Conservation (phyloP, 2,888 invertebrate species). For the Andrena fulva region DNA sequence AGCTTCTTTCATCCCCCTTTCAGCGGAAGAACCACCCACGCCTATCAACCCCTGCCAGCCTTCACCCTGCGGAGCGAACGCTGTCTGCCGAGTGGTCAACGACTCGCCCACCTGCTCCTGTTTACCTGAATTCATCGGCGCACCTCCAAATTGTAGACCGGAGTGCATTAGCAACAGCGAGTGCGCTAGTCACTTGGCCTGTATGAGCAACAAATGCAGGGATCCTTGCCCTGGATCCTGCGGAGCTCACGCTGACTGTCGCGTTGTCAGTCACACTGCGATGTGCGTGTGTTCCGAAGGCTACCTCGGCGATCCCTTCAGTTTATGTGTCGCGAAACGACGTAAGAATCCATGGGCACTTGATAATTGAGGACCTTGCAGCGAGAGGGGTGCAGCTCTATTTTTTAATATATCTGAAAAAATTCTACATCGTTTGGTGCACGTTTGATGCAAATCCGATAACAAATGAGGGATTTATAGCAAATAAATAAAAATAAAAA, state of each 20-base stretch:
- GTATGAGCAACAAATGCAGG: constrained; percentile 90
- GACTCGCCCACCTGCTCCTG: constrained; percentile 88
- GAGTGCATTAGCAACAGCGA: constrained; percentile 92
- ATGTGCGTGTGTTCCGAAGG: constrained; percentile 87
- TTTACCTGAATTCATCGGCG: constrained; percentile 89
- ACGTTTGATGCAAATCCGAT: no score
- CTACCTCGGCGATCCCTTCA: constrained; percentile 82
- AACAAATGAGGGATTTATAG: no score
- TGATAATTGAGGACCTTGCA: not conserved
- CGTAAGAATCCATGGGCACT: constrained; percentile 63
- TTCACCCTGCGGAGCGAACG: constrained; percentile 85
- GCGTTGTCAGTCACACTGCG: constrained; percentile 90
- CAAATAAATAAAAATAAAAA: no score
- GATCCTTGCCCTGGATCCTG: constrained; percentile 90
- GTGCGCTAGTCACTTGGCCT: constrained; percentile 90
- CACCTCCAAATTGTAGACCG: constrained; percentile 91
- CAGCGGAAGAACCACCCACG: constrained; percentile 69
- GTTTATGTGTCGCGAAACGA: constrained; percentile 82
- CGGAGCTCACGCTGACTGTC: constrained; percentile 90
- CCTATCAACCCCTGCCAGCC: constrained; percentile 77
- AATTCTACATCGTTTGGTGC: no score
- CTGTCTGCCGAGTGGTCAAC: constrained; percentile 88
- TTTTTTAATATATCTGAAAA: no score
- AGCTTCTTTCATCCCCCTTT: constrained; percentile 31
- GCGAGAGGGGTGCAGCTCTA: no score